Conservation (phyloP, 1,140 invertebrate species). For the Liolophura sinensis region DNA sequence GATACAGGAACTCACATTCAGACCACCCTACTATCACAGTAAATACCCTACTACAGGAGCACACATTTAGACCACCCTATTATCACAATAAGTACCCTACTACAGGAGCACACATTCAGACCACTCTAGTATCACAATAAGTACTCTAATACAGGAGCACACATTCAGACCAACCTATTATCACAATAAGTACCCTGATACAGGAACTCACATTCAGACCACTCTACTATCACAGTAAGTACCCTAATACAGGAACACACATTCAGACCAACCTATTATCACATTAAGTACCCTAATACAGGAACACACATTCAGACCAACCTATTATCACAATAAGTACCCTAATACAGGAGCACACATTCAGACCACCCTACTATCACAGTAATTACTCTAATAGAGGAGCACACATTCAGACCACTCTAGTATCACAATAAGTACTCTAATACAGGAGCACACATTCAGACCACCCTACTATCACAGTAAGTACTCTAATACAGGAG, state of each 20-base stretch:
- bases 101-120: conserved; percentile 94
- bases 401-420: conserved; percentile 94
- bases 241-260: conserved; percentile 93
- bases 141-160: conserved; percentile 84
- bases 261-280: conserved; percentile 96
- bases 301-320: conserved; percentile 94
- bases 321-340: conserved; percentile 89
- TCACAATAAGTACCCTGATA: conserved; percentile 80
- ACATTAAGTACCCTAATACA: conserved; percentile 83
- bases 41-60: conserved; percentile 78
- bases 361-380: conserved; percentile 96
- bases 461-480: conserved; percentile 95
- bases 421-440: conserved; percentile 89
- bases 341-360: conserved; percentile 95
- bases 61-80: conserved; percentile 96
- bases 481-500: conserved; percentile 82
- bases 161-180: conserved; percentile 98
- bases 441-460: conserved; percentile 96
- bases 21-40: conserved; percentile 97
- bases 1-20: conserved; percentile 94
- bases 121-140: conserved; percentile 95
- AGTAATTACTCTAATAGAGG: conserved; percentile 82
- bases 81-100: conserved; percentile 83
- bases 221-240: conserved; percentile 90
- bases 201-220: conserved; percentile 96